Evolutionary conservation across 2,888 invertebrate genomes (phyloP), one percentile per base, ranked within the genome.

Genomic region (Troglohyphantes excavatus): DNA sequence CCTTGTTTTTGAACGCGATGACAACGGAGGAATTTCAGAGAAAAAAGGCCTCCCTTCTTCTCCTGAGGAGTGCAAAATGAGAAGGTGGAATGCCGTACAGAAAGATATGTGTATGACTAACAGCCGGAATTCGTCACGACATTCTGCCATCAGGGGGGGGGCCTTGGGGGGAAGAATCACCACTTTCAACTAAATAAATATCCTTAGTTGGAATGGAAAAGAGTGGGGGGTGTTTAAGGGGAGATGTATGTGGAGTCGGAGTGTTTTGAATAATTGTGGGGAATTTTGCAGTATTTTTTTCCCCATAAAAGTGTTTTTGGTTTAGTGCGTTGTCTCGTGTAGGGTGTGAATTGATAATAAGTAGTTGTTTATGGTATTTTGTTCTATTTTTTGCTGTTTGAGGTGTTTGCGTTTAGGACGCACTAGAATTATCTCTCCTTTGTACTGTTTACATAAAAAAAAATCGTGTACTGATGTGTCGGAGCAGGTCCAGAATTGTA

Each of bases 41-140:
- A 61, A 46, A 7, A 17, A n/a, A n/a, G 33, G 19, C 59, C 19
- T 19, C 65, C 61, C 21, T 61, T 39, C n/a, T 39, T 9, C 65
- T 43, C 65, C 72, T 61, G 19, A 9, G 53, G 17, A 53, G 43
- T n/a, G 59, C 59, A 78, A 79, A 79, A 82, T 53, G 82, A 82
- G 59, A 39, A 29, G 70, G 33, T 63, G 83, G 63, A 75, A 39
- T 27, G 83, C 11, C 43, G 61, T 33, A 72, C 39, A 39, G 17
- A 13, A 2, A 17, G 53, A 53, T 5, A 53, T 53, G 53, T n/a
- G 33, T 39, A 61, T 61, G 61, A 59, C 67, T 68, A 46, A 21
- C 85, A 78, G 86, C n/a, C 65, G 86, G 79, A 46, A 70, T 65
- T 65, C 70, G 87, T 79, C 87, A 87, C 87, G 87, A 33, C 59